Conservation (phyloP, 2,113 vertebrate genomes). For the Trichomycterus rosablanca region DNA sequence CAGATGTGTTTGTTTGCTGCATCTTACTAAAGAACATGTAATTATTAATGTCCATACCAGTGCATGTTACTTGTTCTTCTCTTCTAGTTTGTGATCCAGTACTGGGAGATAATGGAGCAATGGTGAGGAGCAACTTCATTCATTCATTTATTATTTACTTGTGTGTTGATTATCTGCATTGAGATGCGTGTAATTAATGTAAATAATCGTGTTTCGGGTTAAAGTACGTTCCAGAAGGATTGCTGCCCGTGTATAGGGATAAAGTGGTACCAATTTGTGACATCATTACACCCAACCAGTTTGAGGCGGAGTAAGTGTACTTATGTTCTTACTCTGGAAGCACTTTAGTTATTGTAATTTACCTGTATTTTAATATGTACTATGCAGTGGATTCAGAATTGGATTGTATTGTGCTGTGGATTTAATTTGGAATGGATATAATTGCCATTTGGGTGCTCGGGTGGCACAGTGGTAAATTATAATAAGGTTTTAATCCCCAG, state of each 20-base stretch:
- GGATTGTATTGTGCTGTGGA: no score
- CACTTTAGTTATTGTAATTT: no score
- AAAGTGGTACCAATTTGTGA: slow-evolving; percentile 87
- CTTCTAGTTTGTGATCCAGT: slow-evolving; percentile 47
- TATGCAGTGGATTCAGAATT: no score
- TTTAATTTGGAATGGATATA: no score
- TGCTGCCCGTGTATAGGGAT: slow-evolving; percentile 87
- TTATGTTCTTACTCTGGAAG: neutral
- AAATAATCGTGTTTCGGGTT: no score
- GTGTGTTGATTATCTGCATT: neutral
- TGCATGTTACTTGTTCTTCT: neutral
- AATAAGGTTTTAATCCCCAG: no score
- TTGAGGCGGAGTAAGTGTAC: slow-evolving; percentile 90
- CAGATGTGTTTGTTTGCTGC: neutral
- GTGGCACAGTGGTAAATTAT: no score
- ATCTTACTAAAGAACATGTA: neutral
- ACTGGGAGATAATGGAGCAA: slow-evolving; percentile 44
- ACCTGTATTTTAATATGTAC: no score
- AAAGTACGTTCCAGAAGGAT: slow-evolving; percentile 91
- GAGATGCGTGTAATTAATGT: neutral
- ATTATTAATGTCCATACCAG: no score
- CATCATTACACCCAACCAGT: slow-evolving; percentile 97
- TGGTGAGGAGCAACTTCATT: slow-evolving; percentile 28
- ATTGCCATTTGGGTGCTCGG: no score
- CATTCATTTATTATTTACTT: neutral